Conservation (phyloP, 2,797 vertebrate genomes). For the Falco naumanni region DNA sequence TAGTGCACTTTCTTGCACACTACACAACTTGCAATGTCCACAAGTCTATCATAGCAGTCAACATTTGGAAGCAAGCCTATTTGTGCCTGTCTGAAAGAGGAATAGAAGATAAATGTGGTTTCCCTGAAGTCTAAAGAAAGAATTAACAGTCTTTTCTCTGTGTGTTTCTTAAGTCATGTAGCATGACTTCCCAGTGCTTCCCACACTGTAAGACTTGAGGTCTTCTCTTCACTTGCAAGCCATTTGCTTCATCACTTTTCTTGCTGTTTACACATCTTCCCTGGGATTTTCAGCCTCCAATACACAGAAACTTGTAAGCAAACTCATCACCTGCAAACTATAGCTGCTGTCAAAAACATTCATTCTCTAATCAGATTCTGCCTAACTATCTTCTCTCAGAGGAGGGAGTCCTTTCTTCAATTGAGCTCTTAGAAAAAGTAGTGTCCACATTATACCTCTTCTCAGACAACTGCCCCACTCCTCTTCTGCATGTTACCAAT, state of each 20-base stretch:
- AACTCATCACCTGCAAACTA: neutral
- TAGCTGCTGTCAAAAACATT: neutral
- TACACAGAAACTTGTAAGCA: neutral
- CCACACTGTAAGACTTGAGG: neutral
- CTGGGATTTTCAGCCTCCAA: neutral
- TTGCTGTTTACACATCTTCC: neutral
- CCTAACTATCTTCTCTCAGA: neutral
- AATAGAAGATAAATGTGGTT: neutral
- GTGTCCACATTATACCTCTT: neutral
- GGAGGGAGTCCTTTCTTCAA: neutral
- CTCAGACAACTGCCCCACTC: neutral
- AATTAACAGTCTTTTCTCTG: neutral
- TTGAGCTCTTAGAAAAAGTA: neutral
- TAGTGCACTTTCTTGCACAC: neutral
- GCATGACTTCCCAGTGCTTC: neutral
- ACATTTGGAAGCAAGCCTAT: neutral
- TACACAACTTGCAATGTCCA: neutral
- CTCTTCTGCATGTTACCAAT: neutral
- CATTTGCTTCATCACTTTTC: neutral
- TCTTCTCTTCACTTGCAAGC: neutral
- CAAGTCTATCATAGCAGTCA: neutral
- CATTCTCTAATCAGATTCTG: neutral
- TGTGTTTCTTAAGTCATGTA: neutral
- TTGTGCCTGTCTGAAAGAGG: neutral
- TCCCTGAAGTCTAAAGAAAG: neutral